phyloP scores from a whole-genome alignment of 1,140 invertebrate genomes.

The Lepidurus apus region DNA sequence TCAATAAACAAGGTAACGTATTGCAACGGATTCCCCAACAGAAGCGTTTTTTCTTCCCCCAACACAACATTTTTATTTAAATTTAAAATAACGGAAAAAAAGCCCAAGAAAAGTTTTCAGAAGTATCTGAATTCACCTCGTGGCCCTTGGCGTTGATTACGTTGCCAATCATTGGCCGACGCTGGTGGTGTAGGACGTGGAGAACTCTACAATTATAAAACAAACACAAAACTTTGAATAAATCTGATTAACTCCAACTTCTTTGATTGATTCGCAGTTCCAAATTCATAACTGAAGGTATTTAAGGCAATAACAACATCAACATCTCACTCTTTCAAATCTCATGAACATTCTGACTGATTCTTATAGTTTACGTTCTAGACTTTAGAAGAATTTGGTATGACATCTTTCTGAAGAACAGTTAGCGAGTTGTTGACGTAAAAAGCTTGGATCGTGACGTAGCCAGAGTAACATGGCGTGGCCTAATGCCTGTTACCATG shows the following conservation, averaged over 20 bases:
- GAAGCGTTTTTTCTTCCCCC: background rate
- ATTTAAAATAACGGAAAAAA: background rate
- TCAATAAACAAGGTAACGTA: background rate
- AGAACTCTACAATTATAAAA: conserved; percentile 17
- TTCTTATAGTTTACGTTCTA: background rate
- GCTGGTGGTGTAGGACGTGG: conserved; percentile 47
- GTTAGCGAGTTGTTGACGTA: no score
- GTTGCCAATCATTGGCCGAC: conserved; percentile 69
- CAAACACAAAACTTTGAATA: background rate
- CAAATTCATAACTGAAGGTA: background rate
- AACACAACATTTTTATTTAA: background rate
- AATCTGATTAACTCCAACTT: background rate
- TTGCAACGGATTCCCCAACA: background rate
- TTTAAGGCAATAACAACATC: background rate
- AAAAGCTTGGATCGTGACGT: no score
- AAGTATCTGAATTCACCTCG: conserved; percentile 96
- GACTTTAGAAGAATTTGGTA: no score
- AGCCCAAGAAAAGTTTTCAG: conserved; percentile 44
- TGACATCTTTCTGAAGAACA: no score
- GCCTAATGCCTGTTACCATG: no score
- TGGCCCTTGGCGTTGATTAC: conserved; percentile 81
- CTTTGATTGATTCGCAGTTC: no score
- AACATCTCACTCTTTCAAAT: no score
- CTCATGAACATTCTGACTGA: background rate
- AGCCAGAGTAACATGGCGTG: no score